Base-by-base conservation (phyloP, 2,888 invertebrate species). In the Chloroclystis v-ata region DNA sequence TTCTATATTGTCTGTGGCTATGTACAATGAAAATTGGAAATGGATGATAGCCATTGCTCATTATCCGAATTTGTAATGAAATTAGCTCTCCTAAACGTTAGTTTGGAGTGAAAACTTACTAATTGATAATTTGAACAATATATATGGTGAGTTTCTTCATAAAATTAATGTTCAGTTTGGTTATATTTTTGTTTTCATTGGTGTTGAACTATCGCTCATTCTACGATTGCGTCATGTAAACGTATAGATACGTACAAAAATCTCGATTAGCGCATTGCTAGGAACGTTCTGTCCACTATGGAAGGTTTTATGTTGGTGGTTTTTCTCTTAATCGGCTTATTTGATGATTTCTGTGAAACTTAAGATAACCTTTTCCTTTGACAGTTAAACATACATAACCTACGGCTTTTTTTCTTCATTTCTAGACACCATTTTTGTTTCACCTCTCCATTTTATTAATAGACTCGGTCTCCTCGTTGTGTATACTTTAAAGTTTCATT, bases 191-290 rank as follows among this genome's bases (percentile, higher is more conserved):
- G 80, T 84, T 82, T 82, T 84, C 76, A 72, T 81, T 72, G 66
- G 69, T 71, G 71, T 70, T 69, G 66, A 76, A 75, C 72, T 76
- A 74, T 75, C 67, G 78, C 67, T 78, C 77, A 67, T 82, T 75
- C 64, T 73, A 61, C 78, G 86, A 88, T 87, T 87, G 87, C 86
- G 87, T 87, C 86, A 87, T 79, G 78, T 78, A 80, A 82, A 77
- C 69, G 72, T 75, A 75, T 74, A 76, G 70, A 61, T 77, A 72
- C 66, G 69, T 61, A 63, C 61, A 67, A 65, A 59, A 70, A 61
- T 56, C 58, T 60, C 50, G 61, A 61, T 66, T 65, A 52, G 28
- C 35, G 37, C 37, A 29, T 37, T 52, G 43, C 39, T n/a, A 9
- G 14, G 32, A 32, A 16, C 32, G 25, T 49, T 43, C 28, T 41